Evolutionary conservation across 1,140 invertebrate species (phyloP), one percentile per base, ranked within the genome.

Genomic region (Aphis craccivora): DNA sequence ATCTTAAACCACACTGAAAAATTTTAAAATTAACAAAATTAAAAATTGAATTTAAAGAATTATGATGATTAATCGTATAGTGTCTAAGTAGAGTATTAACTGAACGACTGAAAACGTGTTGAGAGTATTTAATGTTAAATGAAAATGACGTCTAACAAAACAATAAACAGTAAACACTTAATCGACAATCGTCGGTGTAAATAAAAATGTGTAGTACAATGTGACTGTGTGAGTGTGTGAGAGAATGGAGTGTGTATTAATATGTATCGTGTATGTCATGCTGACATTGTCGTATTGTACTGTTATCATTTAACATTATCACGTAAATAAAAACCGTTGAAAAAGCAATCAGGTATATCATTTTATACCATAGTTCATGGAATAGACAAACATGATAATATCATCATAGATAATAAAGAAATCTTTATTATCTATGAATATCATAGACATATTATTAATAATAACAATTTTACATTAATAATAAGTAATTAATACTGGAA

Each of bases 231-330:
- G 30, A n/a, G 14, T 18, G 22, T 53, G 53, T 5, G n/a, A 18
- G 60, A 18, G 60, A 5, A 0, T n/a, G 30, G 60, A n/a, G 30
- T 76, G 11, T 23, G 22, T 53, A 48, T 48, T 48, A n/a, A 48
- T 48, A 11, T 48, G 48, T 48, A 14, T 48, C 11, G 48, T 7
- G 20, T 67, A n/a, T 76, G 60, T 76, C 8, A 67, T 14, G 30
- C 60, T 76, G n/a, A 76, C 60, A 76, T n/a, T n/a, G 14, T 76
- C 1, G 20, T 84, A n/a, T 48, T 90, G 30, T 40, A 90, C 18
- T 60, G n/a, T 60, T 90, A 90, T 90, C 88, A 90, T 25, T 60
- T 55, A 14, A 30, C 25, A 9, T 90, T 90, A 90, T 90, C 88
- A 90, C 20, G 0, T 55, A 55, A 37, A 43, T 90, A 60, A 53